phyloP scores from a whole-genome alignment of 2,888 invertebrate genomes.

The Aphelenchoides bicaudatus region DNA sequence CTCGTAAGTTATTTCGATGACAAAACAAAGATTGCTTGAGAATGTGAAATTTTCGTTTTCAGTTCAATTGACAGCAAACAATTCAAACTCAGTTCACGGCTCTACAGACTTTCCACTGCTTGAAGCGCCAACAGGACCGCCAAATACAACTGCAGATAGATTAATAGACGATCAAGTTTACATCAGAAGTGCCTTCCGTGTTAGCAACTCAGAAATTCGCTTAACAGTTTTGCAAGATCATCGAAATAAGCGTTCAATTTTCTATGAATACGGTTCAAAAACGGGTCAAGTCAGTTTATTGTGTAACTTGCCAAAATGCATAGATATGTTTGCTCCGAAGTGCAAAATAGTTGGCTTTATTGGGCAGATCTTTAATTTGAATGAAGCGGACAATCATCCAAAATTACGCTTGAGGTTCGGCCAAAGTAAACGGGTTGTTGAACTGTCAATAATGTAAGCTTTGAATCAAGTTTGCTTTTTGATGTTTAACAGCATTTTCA shows the following conservation, averaged over 20 bases:
- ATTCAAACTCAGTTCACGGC: too few species aligned
- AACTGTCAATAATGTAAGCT: background rate
- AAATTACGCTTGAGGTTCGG: background rate
- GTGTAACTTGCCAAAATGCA: constrained; percentile 20
- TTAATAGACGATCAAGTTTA: too few species aligned
- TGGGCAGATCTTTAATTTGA: constrained; percentile 17
- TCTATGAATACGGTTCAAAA: constrained; percentile 13
- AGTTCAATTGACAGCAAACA: too few species aligned
- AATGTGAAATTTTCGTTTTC: too few species aligned
- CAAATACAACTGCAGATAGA: too few species aligned
- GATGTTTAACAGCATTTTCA: constrained; percentile 20
- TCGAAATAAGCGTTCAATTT: constrained; percentile 22
- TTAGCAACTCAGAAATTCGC: constrained; percentile 25
- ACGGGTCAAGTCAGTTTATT: constrained; percentile 11
- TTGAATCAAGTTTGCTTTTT: background rate
- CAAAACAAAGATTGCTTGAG: too few species aligned
- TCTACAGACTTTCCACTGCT: too few species aligned
- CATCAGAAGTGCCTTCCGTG: constrained; percentile 28
- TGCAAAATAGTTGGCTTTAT: constrained; percentile 22
- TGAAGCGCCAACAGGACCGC: too few species aligned
- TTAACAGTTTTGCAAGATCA: constrained; percentile 19
- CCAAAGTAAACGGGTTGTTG: background rate
- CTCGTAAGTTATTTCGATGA: too few species aligned
- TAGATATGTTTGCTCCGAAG: constrained; percentile 21
- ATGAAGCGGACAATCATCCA: constrained; percentile 1